These are phyloP conservation scores for Itoplectis maculator DNA, from an alignment of 2,888 invertebrate genomes.

Conservation along the genomic window DNA sequence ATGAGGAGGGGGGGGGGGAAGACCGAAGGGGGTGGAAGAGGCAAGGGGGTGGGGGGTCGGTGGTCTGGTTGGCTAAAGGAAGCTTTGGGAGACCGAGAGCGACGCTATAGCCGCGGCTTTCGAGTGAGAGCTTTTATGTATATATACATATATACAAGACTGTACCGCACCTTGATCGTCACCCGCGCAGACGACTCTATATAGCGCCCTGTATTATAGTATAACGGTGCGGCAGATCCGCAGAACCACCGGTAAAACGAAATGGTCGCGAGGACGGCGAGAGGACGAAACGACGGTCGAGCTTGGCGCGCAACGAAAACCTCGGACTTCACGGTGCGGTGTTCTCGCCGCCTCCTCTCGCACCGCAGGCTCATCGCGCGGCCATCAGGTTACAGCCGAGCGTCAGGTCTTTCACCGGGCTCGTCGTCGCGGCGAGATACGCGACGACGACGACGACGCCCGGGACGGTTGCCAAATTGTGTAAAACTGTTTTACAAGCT, in stretches of 20 bases:
- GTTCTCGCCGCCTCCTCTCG: too few species aligned
- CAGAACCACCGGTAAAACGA: not conserved
- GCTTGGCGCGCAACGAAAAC: not conserved
- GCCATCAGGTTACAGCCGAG: too few species aligned
- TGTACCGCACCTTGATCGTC: not conserved
- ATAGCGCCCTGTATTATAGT: too few species aligned
- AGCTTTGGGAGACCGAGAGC: not conserved
- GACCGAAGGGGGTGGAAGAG: too few species aligned
- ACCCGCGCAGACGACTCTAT: not conserved
- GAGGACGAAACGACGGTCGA: constrained; percentile 4
- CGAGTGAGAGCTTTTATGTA: constrained; percentile 22
- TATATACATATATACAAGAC: constrained; percentile 9
- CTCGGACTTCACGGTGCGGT: too few species aligned
- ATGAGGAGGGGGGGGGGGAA: too few species aligned
- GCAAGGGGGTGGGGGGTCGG: too few species aligned
- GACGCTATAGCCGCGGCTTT: not conserved
- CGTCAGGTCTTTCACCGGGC: not conserved
- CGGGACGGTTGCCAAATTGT: constrained; percentile 36
- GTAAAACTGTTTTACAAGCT: constrained; percentile 14
- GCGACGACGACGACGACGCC: too few species aligned
- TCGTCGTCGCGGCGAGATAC: not conserved
- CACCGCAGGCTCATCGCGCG: too few species aligned
- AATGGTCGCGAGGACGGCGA: constrained; percentile 11
- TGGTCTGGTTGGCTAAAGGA: not conserved
- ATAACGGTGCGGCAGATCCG: too few species aligned